Conservation (phyloP, 2,797 vertebrate genomes). For the Schizopygopsis pylzovi region DNA sequence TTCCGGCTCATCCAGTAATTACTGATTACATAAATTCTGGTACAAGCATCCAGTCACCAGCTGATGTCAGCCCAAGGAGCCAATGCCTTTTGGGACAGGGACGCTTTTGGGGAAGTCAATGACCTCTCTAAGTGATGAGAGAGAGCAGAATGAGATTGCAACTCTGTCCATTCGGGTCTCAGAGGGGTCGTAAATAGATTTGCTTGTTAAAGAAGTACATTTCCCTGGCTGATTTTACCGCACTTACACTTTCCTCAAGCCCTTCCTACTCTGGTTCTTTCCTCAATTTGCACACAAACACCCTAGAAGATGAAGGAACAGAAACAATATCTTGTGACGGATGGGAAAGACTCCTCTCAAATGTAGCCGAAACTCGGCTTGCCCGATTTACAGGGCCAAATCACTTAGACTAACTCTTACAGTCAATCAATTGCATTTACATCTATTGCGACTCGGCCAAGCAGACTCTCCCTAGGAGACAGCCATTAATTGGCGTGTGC, state of each 20-base stretch:
- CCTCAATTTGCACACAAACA: slow-evolving; percentile 37
- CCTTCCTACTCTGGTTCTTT: slow-evolving; percentile 22
- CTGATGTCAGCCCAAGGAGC: slow-evolving; percentile 55
- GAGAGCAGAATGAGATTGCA: slow-evolving; percentile 44
- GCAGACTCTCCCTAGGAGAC: slow-evolving; percentile 42
- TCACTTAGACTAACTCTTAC: slow-evolving; percentile 53
- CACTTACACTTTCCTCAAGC: slow-evolving; percentile 18
- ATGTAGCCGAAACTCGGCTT: slow-evolving; percentile 23
- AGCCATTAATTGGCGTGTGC: slow-evolving; percentile 51
- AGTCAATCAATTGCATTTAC: slow-evolving; percentile 60
- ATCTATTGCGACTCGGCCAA: slow-evolving; percentile 46
- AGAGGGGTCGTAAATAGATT: slow-evolving; percentile 53
- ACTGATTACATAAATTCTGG: slow-evolving; percentile 59
- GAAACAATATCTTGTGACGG: slow-evolving; percentile 25
- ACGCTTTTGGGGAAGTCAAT: slow-evolving; percentile 43
- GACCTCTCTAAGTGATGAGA: slow-evolving; percentile 58
- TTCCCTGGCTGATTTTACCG: slow-evolving; percentile 42
- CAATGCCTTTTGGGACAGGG: slow-evolving; percentile 45
- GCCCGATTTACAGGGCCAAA: slow-evolving; percentile 42
- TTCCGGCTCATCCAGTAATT: slow-evolving; percentile 38
- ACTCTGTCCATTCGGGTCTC: slow-evolving; percentile 40
- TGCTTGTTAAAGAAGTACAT: slow-evolving; percentile 42
- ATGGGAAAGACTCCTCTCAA: slow-evolving; percentile 21
- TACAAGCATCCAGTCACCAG: slow-evolving; percentile 53
- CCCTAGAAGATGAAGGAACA: slow-evolving; percentile 28